Conservation (phyloP, 2,113 vertebrate species). For the Athene noctua region DNA sequence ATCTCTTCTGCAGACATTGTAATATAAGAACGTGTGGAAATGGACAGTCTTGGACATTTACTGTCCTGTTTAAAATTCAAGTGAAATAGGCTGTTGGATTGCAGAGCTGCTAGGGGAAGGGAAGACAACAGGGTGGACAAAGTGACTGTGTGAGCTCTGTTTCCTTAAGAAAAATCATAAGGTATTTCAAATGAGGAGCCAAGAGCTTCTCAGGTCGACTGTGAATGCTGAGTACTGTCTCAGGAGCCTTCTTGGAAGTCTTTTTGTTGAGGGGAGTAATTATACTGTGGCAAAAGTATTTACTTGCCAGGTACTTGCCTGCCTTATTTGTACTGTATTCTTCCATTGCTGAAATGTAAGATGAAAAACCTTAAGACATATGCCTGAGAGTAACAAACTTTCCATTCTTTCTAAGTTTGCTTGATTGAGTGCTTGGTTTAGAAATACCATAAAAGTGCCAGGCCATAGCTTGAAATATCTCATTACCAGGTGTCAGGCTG, state of each 20-base stretch:
- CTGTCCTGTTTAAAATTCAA: background rate
- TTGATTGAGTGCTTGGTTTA: constrained; percentile 39
- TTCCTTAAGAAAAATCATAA: background rate
- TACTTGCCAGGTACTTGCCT: background rate
- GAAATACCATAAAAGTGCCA: constrained; percentile 39
- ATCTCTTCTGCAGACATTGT: background rate
- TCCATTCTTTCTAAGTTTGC: background rate
- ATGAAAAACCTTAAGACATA: background rate
- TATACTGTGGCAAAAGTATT: background rate
- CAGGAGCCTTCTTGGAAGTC: background rate
- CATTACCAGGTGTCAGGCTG: constrained; percentile 37
- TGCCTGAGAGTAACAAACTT: constrained; percentile 20
- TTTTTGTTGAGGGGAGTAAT: background rate
- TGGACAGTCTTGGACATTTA: background rate
- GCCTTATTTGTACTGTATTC: background rate
- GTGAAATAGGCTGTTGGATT: background rate
- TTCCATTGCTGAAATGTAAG: background rate
- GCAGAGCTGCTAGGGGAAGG: background rate
- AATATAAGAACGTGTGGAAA: background rate
- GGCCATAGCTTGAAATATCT: constrained; percentile 35
- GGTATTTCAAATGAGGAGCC: background rate
- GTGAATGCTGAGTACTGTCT: background rate
- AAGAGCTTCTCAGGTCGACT: background rate
- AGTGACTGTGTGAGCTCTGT: background rate
- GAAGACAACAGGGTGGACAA: background rate